Base-by-base conservation (phyloP, 2,797 vertebrate species). In the Myotis findleyi region DNA sequence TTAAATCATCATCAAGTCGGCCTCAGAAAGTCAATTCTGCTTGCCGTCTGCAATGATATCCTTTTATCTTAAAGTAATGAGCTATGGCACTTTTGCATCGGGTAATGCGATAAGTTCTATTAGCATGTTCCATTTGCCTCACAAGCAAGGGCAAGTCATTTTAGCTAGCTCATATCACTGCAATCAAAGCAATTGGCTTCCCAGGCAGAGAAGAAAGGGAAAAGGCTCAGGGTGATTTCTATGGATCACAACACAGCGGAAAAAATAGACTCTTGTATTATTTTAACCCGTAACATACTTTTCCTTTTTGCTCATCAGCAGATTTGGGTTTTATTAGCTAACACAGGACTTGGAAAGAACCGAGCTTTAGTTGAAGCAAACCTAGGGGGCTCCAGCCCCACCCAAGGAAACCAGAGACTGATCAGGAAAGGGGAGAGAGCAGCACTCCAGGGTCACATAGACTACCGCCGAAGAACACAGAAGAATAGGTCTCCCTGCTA, bases 61-160 rank as follows among this genome's bases (percentile, higher is more conserved):
- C 99, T 99, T 99, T 99, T 99, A 99, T 99, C 99, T 99, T 99
- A 99, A 99, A 99, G 99, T 99, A 99, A 99, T 99, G 99, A 99
- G 99, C 99, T 99, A 99, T 99, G 99, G 99, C 99, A 99, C 99
- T 99, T 99, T 99, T 99, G 99, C 99, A 99, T 99, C 98, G 99
- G 99, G 99, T 99, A 99, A 99, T 99, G 99, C 99, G 99, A 99
- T 99, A 99, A 99, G 99, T 99, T 99, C 99, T 99, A 99, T 99
- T 99, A 99, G 99, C 99, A 99, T 99, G 99, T 99, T 99, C 99
- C 99, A 99, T 99, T 99, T 99, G 99, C 99, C 99, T 99, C 99
- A 99, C 99, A 99, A 99, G 99, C 99, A 99, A 99, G 99, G 99
- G 99, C 99, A 99, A 99, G 99, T 99, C 99, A 99, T 99, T 99